phyloP scores from a whole-genome alignment of 2,797 vertebrate species.

The Ficedula albicollis region DNA sequence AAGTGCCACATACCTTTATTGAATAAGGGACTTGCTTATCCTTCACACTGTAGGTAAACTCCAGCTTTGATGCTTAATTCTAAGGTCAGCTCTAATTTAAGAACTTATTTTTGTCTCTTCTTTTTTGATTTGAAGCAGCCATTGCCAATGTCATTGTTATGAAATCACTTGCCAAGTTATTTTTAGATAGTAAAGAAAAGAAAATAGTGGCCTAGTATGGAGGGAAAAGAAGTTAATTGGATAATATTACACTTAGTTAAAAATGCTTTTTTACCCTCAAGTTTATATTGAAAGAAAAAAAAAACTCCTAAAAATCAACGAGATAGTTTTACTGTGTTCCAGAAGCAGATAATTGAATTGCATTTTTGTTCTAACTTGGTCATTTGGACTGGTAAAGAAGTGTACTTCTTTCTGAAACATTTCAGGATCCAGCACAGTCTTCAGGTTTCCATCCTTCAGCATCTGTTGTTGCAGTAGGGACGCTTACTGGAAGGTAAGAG shows the following conservation, averaged over 20 bases:
- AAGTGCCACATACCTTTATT: neutral
- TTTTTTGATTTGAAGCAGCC: neutral
- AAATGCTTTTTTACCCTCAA: neutral
- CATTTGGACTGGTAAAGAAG: neutral
- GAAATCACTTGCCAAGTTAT: neutral
- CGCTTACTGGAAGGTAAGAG: conserved; percentile 92
- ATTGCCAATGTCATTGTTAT: neutral
- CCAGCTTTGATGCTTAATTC: conserved; percentile 8
- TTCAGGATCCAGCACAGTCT: conserved; percentile 92
- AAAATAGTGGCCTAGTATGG: neutral
- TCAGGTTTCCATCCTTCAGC: conserved; percentile 95
- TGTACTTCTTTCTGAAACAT: conserved; percentile 60
- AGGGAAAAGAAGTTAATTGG: neutral
- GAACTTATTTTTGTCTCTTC: conserved; percentile 13
- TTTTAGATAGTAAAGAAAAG: neutral
- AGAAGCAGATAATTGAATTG: neutral
- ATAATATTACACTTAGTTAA: neutral
- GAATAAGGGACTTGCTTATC: neutral
- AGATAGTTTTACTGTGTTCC: neutral
- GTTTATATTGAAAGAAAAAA: neutral
- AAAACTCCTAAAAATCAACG: neutral
- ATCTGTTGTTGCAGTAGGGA: conserved; percentile 93
- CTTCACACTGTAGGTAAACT: neutral
- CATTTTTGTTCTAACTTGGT: neutral
- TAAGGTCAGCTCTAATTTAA: neutral